phyloP scores from a whole-genome alignment of 2,888 invertebrate species.

The Dorcus hopei region DNA sequence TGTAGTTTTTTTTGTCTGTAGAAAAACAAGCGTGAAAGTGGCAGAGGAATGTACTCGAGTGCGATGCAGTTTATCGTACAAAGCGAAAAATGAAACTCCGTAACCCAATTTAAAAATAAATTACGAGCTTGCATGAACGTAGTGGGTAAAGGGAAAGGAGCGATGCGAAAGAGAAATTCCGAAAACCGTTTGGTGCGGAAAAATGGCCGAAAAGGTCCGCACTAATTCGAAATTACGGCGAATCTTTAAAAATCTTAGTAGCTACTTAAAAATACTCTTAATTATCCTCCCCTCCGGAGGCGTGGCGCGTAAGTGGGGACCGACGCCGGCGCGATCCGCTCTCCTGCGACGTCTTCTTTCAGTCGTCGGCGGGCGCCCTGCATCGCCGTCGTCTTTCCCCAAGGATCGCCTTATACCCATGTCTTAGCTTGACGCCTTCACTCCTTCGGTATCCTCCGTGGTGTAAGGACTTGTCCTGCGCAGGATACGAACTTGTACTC shows the following conservation, averaged over 20 bases:
- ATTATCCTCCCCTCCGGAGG: slow-evolving; percentile 47
- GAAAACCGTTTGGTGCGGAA: not conserved
- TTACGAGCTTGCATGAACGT: not conserved
- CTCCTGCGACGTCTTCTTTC: slow-evolving; percentile 49
- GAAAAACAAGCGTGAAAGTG: too few relatives aligned
- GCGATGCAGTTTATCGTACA: too few relatives aligned
- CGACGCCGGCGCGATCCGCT: slow-evolving; percentile 45
- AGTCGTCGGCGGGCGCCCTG: slow-evolving; percentile 50
- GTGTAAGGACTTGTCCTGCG: slow-evolving; percentile 45
- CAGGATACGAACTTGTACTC: slow-evolving; percentile 26
- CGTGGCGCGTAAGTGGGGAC: slow-evolving; percentile 42
- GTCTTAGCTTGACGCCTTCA: slow-evolving; percentile 49
- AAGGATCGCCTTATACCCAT: slow-evolving; percentile 48
- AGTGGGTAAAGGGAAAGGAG: not conserved
- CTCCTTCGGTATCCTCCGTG: slow-evolving; percentile 49
- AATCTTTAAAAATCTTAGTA: slow-evolving; percentile 50
- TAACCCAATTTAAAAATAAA: too few relatives aligned
- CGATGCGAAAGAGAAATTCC: not conserved
- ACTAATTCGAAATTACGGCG: slow-evolving; percentile 34
- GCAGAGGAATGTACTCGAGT: too few relatives aligned
- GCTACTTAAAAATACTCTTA: slow-evolving; percentile 50
- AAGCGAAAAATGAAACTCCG: too few relatives aligned
- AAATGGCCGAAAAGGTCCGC: not conserved
- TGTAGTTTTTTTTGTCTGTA: too few relatives aligned
- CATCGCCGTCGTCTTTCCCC: slow-evolving; percentile 45